A percentile compares a stretch with the other conserved stretches of the same genome.
These are phyloP conservation scores for Dipodomys stephensi DNA, from an alignment of 2,113 vertebrate species.

Conservation along the genomic window DNA sequence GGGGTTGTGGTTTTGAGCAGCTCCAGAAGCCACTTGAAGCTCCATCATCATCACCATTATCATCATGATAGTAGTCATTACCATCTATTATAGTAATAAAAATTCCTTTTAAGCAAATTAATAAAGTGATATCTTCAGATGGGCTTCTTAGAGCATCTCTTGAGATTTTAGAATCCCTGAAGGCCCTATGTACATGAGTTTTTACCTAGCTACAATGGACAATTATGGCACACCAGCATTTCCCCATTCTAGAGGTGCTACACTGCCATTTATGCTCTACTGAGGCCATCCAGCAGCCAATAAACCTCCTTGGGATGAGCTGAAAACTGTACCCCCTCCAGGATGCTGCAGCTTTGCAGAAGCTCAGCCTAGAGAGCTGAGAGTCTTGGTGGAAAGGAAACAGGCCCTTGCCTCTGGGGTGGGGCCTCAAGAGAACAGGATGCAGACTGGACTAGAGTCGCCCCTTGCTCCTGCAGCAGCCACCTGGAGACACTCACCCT, in stretches of 20 bases:
- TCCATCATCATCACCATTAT: too few relatives aligned
- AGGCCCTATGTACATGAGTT: background rate
- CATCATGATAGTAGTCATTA: too few relatives aligned
- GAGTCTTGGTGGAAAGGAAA: background rate
- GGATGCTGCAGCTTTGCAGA: background rate
- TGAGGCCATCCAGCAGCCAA: fast-evolving
- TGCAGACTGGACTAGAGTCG: background rate
- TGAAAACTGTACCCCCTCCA: background rate
- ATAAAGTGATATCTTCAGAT: background rate
- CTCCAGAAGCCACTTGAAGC: too few relatives aligned
- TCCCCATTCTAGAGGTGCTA: background rate
- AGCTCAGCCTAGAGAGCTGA: background rate
- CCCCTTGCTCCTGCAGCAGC: too few relatives aligned
- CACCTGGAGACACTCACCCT: too few relatives aligned
- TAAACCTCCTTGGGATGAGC: background rate
- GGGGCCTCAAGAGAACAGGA: background rate
- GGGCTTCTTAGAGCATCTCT: background rate
- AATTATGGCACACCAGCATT: too few relatives aligned
- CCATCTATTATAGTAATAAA: background rate
- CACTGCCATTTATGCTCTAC: background rate
- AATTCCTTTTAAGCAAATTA: background rate
- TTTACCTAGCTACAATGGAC: background rate
- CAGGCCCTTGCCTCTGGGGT: background rate
- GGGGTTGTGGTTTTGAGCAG: too few relatives aligned
- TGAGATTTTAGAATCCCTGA: background rate